These are phyloP conservation scores for Ctenomys sociabilis DNA, from an alignment of 2,113 vertebrate genomes.

Conservation along the genomic window DNA sequence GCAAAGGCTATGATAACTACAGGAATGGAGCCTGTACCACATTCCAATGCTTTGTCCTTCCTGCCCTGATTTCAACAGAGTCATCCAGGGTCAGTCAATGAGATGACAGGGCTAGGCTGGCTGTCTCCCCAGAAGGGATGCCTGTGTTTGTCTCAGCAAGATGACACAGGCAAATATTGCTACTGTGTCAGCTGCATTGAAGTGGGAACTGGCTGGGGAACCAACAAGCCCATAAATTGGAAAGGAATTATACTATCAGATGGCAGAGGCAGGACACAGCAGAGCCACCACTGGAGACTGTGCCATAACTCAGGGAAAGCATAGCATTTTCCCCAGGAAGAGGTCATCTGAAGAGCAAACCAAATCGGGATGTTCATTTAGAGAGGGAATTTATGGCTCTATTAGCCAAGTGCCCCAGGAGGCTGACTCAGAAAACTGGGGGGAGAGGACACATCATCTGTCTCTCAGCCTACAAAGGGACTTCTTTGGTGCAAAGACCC, in stretches of 20 bases:
- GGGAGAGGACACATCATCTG: not conserved
- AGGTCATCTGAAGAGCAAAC: slow-evolving; percentile 67
- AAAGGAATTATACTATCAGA: slow-evolving; percentile 76
- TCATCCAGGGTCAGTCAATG: slow-evolving; percentile 47
- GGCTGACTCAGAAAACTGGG: not conserved
- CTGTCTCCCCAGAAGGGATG: not conserved
- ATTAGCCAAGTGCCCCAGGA: not conserved
- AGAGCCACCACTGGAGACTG: slow-evolving; percentile 32
- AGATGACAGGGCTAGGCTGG: not conserved
- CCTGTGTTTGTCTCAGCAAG: slow-evolving; percentile 49
- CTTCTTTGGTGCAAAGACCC: not conserved
- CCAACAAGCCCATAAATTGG: slow-evolving; percentile 75
- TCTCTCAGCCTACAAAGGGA: not conserved
- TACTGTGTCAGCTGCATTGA: slow-evolving; percentile 57
- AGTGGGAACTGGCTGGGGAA: slow-evolving; percentile 70
- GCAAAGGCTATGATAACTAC: not conserved
- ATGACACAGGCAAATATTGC: slow-evolving; percentile 65
- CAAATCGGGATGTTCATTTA: slow-evolving; percentile 61
- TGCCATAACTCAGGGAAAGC: slow-evolving; percentile 54
- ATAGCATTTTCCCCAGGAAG: not conserved
- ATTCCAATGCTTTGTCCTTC: not conserved
- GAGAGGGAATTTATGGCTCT: slow-evolving; percentile 54
- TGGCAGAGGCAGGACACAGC: slow-evolving; percentile 61
- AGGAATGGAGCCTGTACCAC: not conserved
- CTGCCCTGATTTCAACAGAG: not conserved